Base-by-base conservation (phyloP, 2,113 vertebrate genomes). In the Callipepla squamata region DNA sequence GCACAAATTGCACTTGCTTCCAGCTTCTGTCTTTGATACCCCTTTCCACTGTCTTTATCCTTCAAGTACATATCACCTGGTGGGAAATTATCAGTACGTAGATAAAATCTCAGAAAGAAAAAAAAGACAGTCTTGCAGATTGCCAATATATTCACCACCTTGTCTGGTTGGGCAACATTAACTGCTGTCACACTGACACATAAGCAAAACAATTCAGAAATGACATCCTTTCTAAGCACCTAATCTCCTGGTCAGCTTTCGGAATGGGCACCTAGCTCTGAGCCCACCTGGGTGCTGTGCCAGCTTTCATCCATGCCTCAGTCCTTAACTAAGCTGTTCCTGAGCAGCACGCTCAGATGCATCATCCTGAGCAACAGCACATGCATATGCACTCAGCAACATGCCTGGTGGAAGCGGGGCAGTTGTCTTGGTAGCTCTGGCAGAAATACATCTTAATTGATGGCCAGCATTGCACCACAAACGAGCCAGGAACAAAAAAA, bases 391-490 rank as follows among this genome's bases (percentile, higher is more conserved):
- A 20, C 50, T 74, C 7, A 55, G 59, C 36, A 82, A 65, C 45
- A 36, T 3, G 34, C 73, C 50, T 42, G 51, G 88, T 70, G 85
- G 65, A 93, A 92, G 77, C 8, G 0, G 38, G 77, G 50, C 77
- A 74, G 4, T 68, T 93, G 94, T 90, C 90, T 16, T 73, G 82
- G 70, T 8, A 51, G 76, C 59, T 95, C 80, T 67, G 55, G 51
- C 76, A 0, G 0, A 94, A 95, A 95, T 94, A 78, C 76, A 93
- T 93, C 95, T 95, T 96, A 94, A 92, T 92, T 91, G 94, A 75
- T 68, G 34, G 90, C 87, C 80, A 80, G 85, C 88, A 92, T 91
- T 95, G 85, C 89, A 65, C 77, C 81, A 86, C 91, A 97, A 96
- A 94, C 73, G 93, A 96, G 90, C 79, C 88, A 92, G 87, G 32